Conservation (phyloP, 2,113 vertebrate genomes). For the Bos javanicus region DNA sequence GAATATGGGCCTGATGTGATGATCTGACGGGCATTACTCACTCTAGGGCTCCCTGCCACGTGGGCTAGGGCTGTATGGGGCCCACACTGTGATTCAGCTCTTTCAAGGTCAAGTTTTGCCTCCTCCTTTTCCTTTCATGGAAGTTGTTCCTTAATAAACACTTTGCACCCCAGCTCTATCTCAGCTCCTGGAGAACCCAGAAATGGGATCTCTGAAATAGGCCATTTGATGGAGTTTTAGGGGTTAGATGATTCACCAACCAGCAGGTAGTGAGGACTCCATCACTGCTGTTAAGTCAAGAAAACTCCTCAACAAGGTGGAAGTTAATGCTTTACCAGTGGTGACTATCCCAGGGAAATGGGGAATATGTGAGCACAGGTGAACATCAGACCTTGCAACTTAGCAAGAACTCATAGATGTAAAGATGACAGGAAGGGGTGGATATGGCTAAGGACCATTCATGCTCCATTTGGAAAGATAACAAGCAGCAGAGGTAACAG, state of each 20-base stretch:
- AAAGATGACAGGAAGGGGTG: not conserved
- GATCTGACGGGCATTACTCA: not conserved
- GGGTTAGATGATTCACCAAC: not conserved
- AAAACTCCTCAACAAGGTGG: not conserved
- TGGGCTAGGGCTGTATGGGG: not conserved
- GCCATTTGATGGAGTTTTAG: not conserved
- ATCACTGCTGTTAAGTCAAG: not conserved
- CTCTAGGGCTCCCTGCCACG: not conserved
- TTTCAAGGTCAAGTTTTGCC: not conserved
- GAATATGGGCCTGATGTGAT: not conserved
- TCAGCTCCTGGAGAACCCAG: not conserved
- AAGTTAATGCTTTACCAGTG: not conserved
- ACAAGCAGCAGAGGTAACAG: not conserved
- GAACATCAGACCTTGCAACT: not conserved
- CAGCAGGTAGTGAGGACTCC: not conserved
- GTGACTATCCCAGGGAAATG: not conserved
- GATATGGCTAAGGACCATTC: not conserved
- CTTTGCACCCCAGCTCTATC: not conserved
- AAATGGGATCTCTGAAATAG: not conserved
- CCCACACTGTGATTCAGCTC: not conserved
- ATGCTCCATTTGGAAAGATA: not conserved
- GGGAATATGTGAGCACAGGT: not conserved
- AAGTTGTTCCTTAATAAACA: not conserved
- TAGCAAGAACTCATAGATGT: not conserved
- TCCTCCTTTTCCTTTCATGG: not conserved